Evolutionary conservation across 1,140 invertebrate genomes (phyloP), one percentile per base, ranked within the genome.

Genomic region (Pectinophora gossypiella): DNA sequence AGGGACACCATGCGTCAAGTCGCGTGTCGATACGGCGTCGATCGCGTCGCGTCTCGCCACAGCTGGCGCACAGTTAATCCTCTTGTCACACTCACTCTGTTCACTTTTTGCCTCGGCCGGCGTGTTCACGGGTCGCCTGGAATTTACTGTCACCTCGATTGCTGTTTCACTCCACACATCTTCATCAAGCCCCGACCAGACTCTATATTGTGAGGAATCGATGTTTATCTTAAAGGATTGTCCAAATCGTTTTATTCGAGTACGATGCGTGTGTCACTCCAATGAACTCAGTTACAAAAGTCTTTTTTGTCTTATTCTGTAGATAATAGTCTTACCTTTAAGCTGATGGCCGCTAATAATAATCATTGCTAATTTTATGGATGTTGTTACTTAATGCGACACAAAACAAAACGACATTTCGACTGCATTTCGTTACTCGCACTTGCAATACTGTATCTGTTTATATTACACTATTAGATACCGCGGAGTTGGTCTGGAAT

Each of bases 41-140:
- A 40, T 16, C 48, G 44, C 54, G 59, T 19, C 46, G 44, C 54
- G 59, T 51, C 46, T 54, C 38, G 40, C 15, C 53, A 54, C 56
- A 61, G 52, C 70, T 73, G 67, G 72, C 32, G 19, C 53, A 54
- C 56, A 61, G 52, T 72, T 73, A 68, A 74, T 80, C 67, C 65
- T 68, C 56, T 48, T 43, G 23, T 59, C 51, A 54, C 56, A 47
- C 50, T 70, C 36, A 15, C 58, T 60, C 55, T 58, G 36, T 56
- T 61, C 55, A 59, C 56, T 66, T 64, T 68, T 62, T 56, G 48
- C 45, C 32, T 20, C 59, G 35, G 49, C 52, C 53, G 4, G 10
- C 10, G 10, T 56, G 49, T 53, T 54, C 53, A 57, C 54, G 54
- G 45, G 21, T 62, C 64, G 51, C 61, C 36, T 51, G 62, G 72